These are phyloP conservation scores for Pitta sordida DNA, from an alignment of 2,113 vertebrate genomes.

Conservation along the genomic window DNA sequence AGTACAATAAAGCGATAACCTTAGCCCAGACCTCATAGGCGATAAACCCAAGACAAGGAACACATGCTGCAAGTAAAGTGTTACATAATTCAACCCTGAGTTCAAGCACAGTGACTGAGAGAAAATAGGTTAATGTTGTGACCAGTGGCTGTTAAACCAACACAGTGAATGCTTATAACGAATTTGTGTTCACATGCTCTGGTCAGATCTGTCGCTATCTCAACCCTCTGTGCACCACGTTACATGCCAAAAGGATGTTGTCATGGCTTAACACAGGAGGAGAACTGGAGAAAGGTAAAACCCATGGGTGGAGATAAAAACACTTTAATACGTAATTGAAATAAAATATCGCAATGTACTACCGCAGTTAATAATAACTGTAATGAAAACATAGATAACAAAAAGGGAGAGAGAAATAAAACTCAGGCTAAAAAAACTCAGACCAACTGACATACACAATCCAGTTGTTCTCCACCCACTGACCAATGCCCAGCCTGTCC, in stretches of 20 bases:
- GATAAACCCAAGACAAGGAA: not conserved
- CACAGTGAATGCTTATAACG: not conserved
- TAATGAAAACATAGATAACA: not conserved
- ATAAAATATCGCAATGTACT: not conserved
- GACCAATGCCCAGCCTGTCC: not conserved
- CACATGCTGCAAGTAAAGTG: not conserved
- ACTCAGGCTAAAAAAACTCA: not conserved
- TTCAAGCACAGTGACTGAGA: not conserved
- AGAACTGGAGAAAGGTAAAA: not conserved
- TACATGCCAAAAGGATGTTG: not conserved
- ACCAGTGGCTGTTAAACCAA: not conserved
- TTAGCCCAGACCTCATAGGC: not conserved
- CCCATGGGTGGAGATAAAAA: not conserved
- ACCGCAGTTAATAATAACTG: not conserved
- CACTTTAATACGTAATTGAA: not conserved
- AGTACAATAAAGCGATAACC: not conserved
- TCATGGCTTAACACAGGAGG: not conserved
- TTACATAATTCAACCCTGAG: not conserved
- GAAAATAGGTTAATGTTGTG: not conserved
- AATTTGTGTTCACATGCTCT: not conserved
- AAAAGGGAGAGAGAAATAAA: not conserved
- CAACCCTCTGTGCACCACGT: not conserved
- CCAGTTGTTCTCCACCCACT: not conserved
- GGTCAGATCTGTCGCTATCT: not conserved
- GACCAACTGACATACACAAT: not conserved